Evolutionary conservation across 2,113 vertebrate species (phyloP), one percentile per base, ranked within the genome.

Genomic region (Sturnira hondurensis): DNA sequence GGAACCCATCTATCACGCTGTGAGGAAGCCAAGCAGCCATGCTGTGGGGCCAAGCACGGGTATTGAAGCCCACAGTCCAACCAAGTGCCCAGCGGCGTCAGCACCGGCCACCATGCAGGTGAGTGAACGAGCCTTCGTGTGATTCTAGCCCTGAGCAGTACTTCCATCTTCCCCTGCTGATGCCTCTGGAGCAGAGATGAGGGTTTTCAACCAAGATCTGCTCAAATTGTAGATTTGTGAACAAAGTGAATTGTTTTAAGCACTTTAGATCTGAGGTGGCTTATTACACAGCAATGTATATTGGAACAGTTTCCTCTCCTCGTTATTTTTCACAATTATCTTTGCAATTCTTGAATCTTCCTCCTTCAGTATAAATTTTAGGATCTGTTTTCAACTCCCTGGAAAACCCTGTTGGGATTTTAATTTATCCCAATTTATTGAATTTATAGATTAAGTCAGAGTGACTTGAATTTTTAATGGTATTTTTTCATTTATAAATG

Each of bases 381-480:
- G 77, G 6, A 89, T 68, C 43, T 93, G 9, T 86, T 95, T 61
- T 80, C 77, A 88, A 45, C 31, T 88, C 41, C 31, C n/a, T 67
- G 71, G 47, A 94, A 68, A 94, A 52, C 8, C 5, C 36, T 82
- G 13, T 47, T 76, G 71, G 41, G n/a, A 95, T 80, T 90, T 92
- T 73, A 65, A 86, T 52, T 16, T 52, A 52, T 52, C 4, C 50
- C 16, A 52, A 17, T 52, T 52, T 52, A 52, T 52, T 93, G 26
- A 86, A 77, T 93, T 87, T 93, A 68, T 93, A 71, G 47, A 77
- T 85, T 71, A 52, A 89, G 92, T 82, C 65, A 28, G 47, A 92
- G 22, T 38, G 36, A 31, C 47, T 70, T 93, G 28, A 74, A 83
- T 86, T 93, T 73, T 85, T 77, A 81, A 56, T 82, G 33, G 8